phyloP scores from a whole-genome alignment of 2,888 invertebrate species.

The Lucinisca nassula region DNA sequence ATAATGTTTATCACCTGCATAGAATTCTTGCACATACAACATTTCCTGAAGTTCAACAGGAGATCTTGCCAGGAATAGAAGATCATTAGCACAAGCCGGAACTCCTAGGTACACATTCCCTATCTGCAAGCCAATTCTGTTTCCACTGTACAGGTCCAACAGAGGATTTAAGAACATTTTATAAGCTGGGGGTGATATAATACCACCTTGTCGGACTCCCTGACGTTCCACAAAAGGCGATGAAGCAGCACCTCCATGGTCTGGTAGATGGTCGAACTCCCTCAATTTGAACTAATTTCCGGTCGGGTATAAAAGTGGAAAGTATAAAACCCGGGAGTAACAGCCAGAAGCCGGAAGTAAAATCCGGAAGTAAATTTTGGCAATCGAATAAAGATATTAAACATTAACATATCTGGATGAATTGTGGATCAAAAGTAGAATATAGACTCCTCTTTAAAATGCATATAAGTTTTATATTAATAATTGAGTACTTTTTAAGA shows the following conservation, averaged over 20 bases:
- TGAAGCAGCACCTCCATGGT: neutral
- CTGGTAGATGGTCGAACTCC: no score
- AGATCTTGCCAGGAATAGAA: neutral
- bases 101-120: slow-evolving; percentile 12
- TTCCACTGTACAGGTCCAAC: neutral
- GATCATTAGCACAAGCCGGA: slow-evolving; percentile 6
- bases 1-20: neutral
- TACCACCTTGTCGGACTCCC: slow-evolving; percentile 22
- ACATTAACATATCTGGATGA: no score
- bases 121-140: neutral
- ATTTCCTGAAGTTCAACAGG: neutral
- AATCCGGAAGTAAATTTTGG: no score
- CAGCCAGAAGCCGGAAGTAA: no score
- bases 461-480: no score
- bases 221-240: neutral
- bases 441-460: no score
- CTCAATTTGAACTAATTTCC: no score
- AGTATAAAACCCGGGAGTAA: no score
- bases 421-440: no score
- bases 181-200: slow-evolving; percentile 16
- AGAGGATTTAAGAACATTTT: slow-evolving; percentile 19
- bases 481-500: no score
- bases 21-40: neutral
- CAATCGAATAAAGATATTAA: no score
- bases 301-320: no score